phyloP scores from a whole-genome alignment of 2,113 vertebrate genomes.

The Glaucidium brasilianum region DNA sequence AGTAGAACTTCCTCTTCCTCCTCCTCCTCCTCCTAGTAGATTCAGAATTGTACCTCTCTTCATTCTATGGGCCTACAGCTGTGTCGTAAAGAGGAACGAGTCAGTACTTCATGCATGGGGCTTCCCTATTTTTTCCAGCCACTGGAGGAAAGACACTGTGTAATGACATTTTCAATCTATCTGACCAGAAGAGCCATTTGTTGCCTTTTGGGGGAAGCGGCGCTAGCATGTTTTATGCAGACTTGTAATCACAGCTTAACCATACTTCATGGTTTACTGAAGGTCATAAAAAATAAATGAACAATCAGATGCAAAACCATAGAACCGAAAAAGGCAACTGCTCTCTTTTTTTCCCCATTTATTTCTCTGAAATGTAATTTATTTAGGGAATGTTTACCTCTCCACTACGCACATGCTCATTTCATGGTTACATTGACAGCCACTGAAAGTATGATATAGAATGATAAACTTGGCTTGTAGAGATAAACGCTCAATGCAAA shows the following conservation, averaged over 20 bases:
- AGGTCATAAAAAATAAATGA: neutral
- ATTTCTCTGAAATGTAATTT: neutral
- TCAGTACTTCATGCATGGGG: fast-evolving
- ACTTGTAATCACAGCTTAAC: neutral
- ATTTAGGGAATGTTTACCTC: neutral
- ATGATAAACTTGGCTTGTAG: neutral
- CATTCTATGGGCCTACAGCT: neutral
- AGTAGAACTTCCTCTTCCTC: neutral
- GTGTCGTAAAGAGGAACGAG: neutral
- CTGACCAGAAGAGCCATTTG: neutral
- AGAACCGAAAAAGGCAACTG: neutral
- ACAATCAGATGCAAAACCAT: neutral
- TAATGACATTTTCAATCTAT: neutral
- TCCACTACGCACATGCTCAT: neutral
- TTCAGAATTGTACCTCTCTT: neutral
- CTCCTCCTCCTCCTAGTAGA: neutral
- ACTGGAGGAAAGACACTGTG: neutral
- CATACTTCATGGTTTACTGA: neutral
- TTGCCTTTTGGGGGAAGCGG: neutral
- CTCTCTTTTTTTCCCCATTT: neutral
- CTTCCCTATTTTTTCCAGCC: neutral
- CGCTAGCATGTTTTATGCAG: neutral
- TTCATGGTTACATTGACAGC: neutral
- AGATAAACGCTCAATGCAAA: neutral
- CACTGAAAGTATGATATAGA: neutral